Base-by-base conservation (phyloP, 2,113 vertebrate genomes). In the Petrocephalus microphthalmus region DNA sequence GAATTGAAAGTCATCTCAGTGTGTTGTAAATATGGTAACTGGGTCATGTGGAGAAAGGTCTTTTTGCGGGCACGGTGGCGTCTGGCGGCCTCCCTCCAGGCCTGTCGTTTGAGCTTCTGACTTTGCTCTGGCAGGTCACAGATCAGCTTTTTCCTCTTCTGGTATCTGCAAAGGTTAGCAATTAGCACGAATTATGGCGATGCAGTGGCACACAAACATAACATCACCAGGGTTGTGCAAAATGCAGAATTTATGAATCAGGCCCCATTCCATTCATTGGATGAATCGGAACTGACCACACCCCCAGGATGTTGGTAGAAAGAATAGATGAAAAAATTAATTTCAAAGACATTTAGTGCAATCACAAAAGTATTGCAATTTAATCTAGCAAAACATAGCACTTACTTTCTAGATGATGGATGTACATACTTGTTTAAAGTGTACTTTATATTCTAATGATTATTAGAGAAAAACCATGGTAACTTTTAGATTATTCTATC, bases 11-110 rank as follows among this genome's bases (percentile, higher is more conserved):
- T 53, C 13, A 15, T 82, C 7, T 25, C 87, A 29, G 53, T 45
- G 29, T 20, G 60, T 15, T 47, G 52, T 2, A 54, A 22, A 54
- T n/a, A 29, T 56, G 78, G 7, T 3, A 56, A 33, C 0, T 0
- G 71, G 49, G 89, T 85, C 0, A 33, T 25, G 19, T 91, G 92
- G 7, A 86, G 89, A 1, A 90, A 85, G 85, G 94, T 91, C 45
- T 93, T 84, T 81, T 95, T 95, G 0, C 94, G 93, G 85, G 94
- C 94, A 0, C 95, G 94, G 49, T 94, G 93, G 0, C 94, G 91
- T 0, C 92, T 87, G 22, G 94, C 93, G 0, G 95, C 94, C 1
- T 93, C 94, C 89, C 90, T 82, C 91, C 90, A 92, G 33, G 85
- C 87, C 22, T 89, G 81, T 22, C 91, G 89, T 51, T 86, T 88